Evolutionary conservation across 1,140 invertebrate genomes (phyloP), one percentile per base, ranked within the genome.

Genomic region (Euborellia annulipes): DNA sequence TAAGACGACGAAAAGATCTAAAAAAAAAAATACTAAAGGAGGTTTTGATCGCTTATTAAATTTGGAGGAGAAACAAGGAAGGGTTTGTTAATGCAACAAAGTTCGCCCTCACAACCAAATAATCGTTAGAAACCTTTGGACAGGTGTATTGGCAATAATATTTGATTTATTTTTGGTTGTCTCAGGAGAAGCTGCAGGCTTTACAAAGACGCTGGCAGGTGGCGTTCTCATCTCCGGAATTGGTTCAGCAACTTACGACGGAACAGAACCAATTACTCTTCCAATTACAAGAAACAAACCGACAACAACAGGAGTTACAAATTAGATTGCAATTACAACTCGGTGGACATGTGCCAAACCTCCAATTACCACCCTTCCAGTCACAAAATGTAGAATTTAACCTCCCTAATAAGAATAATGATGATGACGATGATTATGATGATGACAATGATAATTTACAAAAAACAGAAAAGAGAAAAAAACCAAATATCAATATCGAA

Each of bases 301-400:
- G 44, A 11, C n/a, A 50, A 34, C 51, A 58, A 14, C 54, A 58
- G 50, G 54, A 55, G 6, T 47, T 55, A 21, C 51, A 59, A 43
- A 48, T 41, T 7, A 45, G 53, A 4, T 40, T 55, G 23, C 49
- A 52, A 18, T 45, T 52, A 14, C 51, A 51, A 42, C n/a, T n/a
- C n/a, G n/a, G n/a, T n/a, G n/a, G n/a, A n/a, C n/a, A n/a, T n/a
- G n/a, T n/a, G n/a, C n/a, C n/a, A n/a, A n/a, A n/a, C n/a, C n/a
- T n/a, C n/a, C n/a, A n/a, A n/a, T n/a, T n/a, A n/a, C n/a, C n/a
- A n/a, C n/a, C n/a, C n/a, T n/a, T n/a, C n/a, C n/a, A n/a, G n/a
- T n/a, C n/a, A n/a, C n/a, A n/a, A n/a, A n/a, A n/a, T n/a, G n/a
- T n/a, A 22, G 40, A 19, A 21, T 11, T 6, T 22, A 11, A 8